Conservation (phyloP, 2,113 vertebrate species). For the Trematocara stigmaticum region DNA sequence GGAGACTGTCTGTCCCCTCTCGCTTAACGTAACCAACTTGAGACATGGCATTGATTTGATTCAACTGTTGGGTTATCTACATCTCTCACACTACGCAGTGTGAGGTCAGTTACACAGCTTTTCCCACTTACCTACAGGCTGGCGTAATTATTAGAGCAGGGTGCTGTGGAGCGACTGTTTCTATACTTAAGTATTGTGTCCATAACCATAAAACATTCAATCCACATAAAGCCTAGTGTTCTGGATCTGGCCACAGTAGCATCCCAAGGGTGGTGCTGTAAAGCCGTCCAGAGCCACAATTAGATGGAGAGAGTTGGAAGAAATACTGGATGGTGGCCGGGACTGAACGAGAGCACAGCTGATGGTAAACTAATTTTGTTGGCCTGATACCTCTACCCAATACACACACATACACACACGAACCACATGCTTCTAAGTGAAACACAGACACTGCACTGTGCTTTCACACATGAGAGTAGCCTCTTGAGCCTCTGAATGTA, state of each 20-base stretch:
- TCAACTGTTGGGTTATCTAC: neutral
- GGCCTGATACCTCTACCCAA: slow-evolving; percentile 57
- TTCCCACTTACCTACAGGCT: slow-evolving; percentile 22
- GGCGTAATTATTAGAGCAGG: slow-evolving; percentile 42
- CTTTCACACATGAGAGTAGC: slow-evolving; percentile 1
- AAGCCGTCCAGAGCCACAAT: slow-evolving; percentile 56
- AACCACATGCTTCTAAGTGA: neutral
- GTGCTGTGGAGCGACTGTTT: slow-evolving; percentile 48
- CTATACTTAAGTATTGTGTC: slow-evolving; percentile 65
- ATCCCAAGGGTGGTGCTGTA: slow-evolving; percentile 53
- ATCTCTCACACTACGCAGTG: neutral
- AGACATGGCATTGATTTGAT: neutral
- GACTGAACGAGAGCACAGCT: slow-evolving; percentile 50
- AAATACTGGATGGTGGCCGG: slow-evolving; percentile 34
- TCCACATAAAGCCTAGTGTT: slow-evolving; percentile 66
- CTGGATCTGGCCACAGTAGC: slow-evolving; percentile 66
- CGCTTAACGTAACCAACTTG: neutral
- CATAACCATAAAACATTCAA: slow-evolving; percentile 72
- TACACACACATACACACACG: neutral
- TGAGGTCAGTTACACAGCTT: slow-evolving; percentile 8
- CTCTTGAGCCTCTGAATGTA: neutral
- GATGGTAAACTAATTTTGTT: slow-evolving; percentile 85
- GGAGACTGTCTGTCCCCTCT: neutral
- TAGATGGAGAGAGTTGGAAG: slow-evolving; percentile 47
- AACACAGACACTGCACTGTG: neutral